Percentiles rank a stretch among this genome's conserved stretches.
phyloP scores from a whole-genome alignment of 2,888 invertebrate species.

The Diadromus collaris region DNA sequence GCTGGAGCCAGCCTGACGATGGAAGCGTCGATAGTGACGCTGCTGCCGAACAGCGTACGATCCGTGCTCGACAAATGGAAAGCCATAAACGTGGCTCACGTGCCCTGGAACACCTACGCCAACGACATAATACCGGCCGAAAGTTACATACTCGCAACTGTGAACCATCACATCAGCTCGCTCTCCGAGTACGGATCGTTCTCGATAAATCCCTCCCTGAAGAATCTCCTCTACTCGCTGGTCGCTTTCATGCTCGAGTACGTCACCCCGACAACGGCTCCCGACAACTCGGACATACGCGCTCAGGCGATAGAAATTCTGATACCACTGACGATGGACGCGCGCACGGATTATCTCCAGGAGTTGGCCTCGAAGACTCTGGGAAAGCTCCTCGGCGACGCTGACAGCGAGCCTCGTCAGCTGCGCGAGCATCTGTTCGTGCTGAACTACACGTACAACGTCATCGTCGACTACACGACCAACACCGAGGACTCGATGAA shows the following conservation, averaged over 20 bases:
- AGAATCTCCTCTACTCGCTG: slow-evolving; percentile 84
- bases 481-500: slow-evolving; percentile 75
- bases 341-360: slow-evolving; percentile 88
- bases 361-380: slow-evolving; percentile 84
- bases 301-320: slow-evolving; percentile 86
- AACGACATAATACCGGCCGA: slow-evolving; percentile 92
- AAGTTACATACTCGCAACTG: slow-evolving; percentile 89
- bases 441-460: slow-evolving; percentile 85
- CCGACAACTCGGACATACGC: slow-evolving; percentile 85
- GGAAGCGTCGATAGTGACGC: slow-evolving; percentile 81
- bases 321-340: slow-evolving; percentile 89
- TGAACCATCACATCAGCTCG: slow-evolving; percentile 85
- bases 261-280: slow-evolving; percentile 80
- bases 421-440: slow-evolving; percentile 85
- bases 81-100: slow-evolving; percentile 81
- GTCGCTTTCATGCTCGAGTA: slow-evolving; percentile 85
- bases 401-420: slow-evolving; percentile 85
- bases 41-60: slow-evolving; percentile 82
- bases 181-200: slow-evolving; percentile 83
- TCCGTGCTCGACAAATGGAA: slow-evolving; percentile 85
- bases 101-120: slow-evolving; percentile 86
- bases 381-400: slow-evolving; percentile 84
- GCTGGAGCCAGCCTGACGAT: slow-evolving; percentile 80
- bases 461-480: slow-evolving; percentile 84
- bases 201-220: slow-evolving; percentile 84